A percentile compares a stretch with the other conserved stretches of the same genome.
Conservation (phyloP, 1,140 invertebrate genomes). For the Solenopsis fugax region DNA sequence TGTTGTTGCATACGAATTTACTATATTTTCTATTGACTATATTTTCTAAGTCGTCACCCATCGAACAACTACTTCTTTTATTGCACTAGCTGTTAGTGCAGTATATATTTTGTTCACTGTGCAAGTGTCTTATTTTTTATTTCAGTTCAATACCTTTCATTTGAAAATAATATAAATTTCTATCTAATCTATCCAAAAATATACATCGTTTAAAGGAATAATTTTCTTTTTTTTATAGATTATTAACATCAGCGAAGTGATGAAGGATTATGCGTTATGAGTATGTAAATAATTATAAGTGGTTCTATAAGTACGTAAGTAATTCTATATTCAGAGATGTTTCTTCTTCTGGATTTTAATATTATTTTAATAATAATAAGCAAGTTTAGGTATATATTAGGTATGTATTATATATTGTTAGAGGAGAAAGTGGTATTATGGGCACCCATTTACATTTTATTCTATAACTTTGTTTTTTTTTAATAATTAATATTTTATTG, state of each 20-base stretch:
- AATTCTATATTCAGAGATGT: background rate
- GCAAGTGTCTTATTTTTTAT: background rate
- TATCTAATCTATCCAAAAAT: background rate
- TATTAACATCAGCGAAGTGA: background rate
- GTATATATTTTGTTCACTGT: background rate
- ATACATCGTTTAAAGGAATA: background rate
- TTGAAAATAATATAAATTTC: background rate
- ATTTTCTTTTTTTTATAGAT: background rate
- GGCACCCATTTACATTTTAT: too few species aligned
- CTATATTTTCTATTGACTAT: background rate
- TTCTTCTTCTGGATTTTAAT: background rate
- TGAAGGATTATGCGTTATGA: background rate
- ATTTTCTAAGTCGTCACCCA: background rate
- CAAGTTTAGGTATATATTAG: background rate
- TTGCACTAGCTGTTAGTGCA: background rate
- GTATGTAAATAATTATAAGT: background rate
- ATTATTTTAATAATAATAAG: slow-evolving; percentile 4
- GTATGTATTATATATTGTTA: background rate
- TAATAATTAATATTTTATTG: too few species aligned
- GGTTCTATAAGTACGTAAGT: background rate
- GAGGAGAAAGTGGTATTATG: background rate
- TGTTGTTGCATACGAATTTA: background rate
- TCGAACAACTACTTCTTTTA: background rate
- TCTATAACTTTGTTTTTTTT: too few species aligned
- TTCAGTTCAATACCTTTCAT: background rate